Base-by-base conservation (phyloP, 2,888 invertebrate genomes). In the Drosophila anomalata region DNA sequence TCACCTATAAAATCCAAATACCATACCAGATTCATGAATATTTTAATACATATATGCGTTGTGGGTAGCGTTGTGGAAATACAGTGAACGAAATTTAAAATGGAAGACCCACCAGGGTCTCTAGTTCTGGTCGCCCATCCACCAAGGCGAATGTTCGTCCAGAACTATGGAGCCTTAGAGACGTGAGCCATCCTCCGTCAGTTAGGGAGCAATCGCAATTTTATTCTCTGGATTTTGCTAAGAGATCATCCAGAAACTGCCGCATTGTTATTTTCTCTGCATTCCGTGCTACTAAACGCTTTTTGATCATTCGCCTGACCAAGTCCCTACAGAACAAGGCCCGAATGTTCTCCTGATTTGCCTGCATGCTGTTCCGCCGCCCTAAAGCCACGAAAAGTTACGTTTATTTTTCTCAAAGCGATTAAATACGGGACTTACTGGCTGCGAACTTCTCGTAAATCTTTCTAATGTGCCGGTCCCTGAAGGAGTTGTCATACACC, bases 271-370 rank as follows among this genome's bases (percentile, higher is more conserved):
- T 9, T 14, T 7, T 17, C 0, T 33, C n/a, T 0, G n/a, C 9
- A n/a, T 7, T n/a, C 9, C 1, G 1, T 3, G 1, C n/a, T n/a
- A 11, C 11, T 2, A 20, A 3, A 4, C 14, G 24, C 1, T 53
- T 5, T 14, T 46, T 33, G 5, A 33, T 33, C 1, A 50, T 4
- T n/a, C 66, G 33, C 17, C 3, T 36, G 3, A 55, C 6, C 0
- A 66, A 29, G 1, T 66, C 55, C 8, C 8, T 44, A 29, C 55
- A 66, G 12, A 65, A 66, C 0, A 3, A 41, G 0, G 1, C 3
- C 5, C 31, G n/a, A n/a, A 24, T 2, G n/a, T 6, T 9, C 11
- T 59, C 31, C 2, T 41, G 60, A 2, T 12, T 5, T 2, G 3
- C n/a, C 9, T 17, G 17, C 48, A 48, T 62, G 20, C 9, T 48